Conservation (phyloP, 2,113 vertebrate species). For the Saccopteryx bilineata region DNA sequence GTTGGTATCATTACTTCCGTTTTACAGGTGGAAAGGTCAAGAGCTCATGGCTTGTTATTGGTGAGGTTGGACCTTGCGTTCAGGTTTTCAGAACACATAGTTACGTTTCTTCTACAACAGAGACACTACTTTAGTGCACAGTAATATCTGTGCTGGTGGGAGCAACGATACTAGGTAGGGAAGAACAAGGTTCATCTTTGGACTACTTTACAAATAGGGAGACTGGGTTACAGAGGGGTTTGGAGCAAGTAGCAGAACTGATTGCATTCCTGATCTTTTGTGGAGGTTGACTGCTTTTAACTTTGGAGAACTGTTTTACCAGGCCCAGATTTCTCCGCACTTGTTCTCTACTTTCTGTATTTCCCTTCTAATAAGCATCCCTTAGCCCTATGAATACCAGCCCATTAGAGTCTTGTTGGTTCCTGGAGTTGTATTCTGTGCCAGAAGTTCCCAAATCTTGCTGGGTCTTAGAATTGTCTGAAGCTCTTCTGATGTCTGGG, state of each 20-base stretch:
- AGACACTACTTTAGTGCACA: constrained; percentile 11
- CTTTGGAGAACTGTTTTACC: constrained; percentile 27
- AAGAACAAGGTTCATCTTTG: background rate
- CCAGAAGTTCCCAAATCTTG: background rate
- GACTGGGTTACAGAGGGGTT: background rate
- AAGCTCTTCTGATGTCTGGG: background rate
- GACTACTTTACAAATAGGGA: constrained; percentile 12
- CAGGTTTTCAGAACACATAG: constrained; percentile 51
- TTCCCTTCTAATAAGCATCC: constrained; percentile 35
- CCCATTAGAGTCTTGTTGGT: background rate
- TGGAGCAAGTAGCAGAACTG: background rate
- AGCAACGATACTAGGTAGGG: constrained; percentile 2
- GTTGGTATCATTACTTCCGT: background rate
- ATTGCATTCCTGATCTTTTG: constrained; percentile 34
- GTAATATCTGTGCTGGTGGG: constrained; percentile 13
- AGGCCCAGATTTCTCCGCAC: background rate
- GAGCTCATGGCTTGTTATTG: constrained; percentile 8
- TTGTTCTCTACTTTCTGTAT: constrained; percentile 34
- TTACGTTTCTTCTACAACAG: background rate
- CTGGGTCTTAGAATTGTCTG: constrained; percentile 45
- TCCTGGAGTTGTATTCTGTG: constrained; percentile 15
- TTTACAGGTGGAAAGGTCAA: background rate
- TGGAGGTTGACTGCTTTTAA: background rate
- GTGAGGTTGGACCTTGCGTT: background rate
- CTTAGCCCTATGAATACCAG: background rate